These are phyloP conservation scores for Xylota sylvarum DNA, from an alignment of 2,888 invertebrate species.

Conservation along the genomic window DNA sequence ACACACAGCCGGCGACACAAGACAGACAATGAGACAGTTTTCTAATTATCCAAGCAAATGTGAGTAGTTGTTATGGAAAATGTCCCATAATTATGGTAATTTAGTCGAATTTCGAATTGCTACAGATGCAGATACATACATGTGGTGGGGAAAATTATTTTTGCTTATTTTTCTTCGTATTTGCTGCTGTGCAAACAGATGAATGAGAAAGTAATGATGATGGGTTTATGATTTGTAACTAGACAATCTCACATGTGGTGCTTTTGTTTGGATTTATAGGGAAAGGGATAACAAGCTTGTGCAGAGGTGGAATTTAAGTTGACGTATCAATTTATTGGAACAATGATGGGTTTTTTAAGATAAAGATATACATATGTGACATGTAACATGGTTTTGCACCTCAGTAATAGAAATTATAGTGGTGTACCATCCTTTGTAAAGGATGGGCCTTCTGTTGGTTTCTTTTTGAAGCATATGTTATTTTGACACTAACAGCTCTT, in stretches of 20 bases:
- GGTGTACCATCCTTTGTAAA: no score
- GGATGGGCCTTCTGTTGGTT: no score
- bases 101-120: conserved; percentile 20
- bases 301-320: no score
- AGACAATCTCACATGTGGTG: conserved; percentile 20
- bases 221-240: conserved; percentile 43
- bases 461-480: no score
- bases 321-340: no score
- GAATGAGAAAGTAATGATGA: conserved; percentile 55
- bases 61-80: conserved; percentile 63
- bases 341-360: no score
- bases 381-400: no score
- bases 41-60: conserved; percentile 67
- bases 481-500: no score
- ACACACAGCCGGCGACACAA: conserved; percentile 3
- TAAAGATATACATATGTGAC: no score
- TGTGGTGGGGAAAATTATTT: neutral
- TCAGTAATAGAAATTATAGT: no score
- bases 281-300: no score
- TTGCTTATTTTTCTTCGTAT: no score
- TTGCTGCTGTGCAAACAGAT: conserved; percentile 34
- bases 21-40: conserved; percentile 67
- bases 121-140: conserved; percentile 29
- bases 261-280: neutral
- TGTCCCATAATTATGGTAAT: conserved; percentile 71